Base-by-base conservation (phyloP, 2,113 vertebrate species). In the Probosciger aterrimus region DNA sequence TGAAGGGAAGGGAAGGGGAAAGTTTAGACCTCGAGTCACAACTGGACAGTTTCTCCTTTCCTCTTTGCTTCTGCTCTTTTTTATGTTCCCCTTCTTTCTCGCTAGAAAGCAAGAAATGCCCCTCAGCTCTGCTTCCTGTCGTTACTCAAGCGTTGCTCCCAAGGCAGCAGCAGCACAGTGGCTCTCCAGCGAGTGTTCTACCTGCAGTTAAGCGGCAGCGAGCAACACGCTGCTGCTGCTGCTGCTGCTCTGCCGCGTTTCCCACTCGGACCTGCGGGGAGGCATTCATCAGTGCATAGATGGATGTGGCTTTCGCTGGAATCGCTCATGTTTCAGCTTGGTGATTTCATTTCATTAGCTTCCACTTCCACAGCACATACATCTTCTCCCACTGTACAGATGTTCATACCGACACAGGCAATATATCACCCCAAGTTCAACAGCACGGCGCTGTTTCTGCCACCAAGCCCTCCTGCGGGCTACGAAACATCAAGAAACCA, bases 221-320 rank as follows among this genome's bases (percentile, higher is more conserved):
- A 85, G 65, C 39, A 30, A 9, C 39, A n/a, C 24, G 0, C 41
- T 2, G 60, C 65, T 4, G 37, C 62, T 2, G 0, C 41, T 2
- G 60, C 65, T 4, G 69, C 78, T 10, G 27, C 52, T 8, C 44
- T 6, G 6, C 9, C 22, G 1, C 2, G 4, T 7, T 3, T 47
- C 37, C 22, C 17, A 1, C 24, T 33, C 4, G 10, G 43, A 23
- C 17, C 28, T 5, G 28, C 2, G 0, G 37, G 69, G 25, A 62
- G 43, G 23, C 39, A 19, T 65, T 27, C 65, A 10, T 49, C 57
- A 37, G 52, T 2, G 19, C 33, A 9, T 1, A 22, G 44, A 6
- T 2, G 35, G 86, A 39, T 28, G 69, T 6, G 43, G 44, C 41
- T 70, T 23, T 39, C 2, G 0, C 35, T 22, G 53, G 24, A 41